Evolutionary conservation across 2,888 invertebrate species (phyloP), one percentile per base, ranked within the genome.

Genomic region (Pheosia tremula): DNA sequence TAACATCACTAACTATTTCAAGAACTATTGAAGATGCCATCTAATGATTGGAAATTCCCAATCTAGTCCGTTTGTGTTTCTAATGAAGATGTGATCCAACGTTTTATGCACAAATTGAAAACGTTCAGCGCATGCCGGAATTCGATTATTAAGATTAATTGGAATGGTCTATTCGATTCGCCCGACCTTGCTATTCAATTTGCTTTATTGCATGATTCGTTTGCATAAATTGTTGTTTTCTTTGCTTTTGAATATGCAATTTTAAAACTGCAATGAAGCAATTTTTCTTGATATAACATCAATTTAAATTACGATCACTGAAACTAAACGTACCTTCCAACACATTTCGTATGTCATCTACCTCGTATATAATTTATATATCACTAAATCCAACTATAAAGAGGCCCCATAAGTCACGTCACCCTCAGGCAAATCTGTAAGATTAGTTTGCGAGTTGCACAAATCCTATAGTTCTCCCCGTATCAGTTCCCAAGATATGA

Each of bases 61-160:
- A 73, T 78, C 75, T 73, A 67, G 65, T 72, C 72, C 83, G 81
- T 87, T 89, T 87, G 87, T 85, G 87, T 85, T 83, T 80, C 81
- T 87, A 88, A 89, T 88, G 88, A 88, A 86, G 82, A 81, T 81
- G 83, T 80, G 77, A 85, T 79, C 71, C 62, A 64, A 66, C 71
- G 78, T 83, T 84, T 83, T 81, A 81, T 83, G 83, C 80, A 79
- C 77, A 83, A 85, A 87, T 87, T 86, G 82, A 81, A 87, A 88
- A 85, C 81, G 80, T 79, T 81, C 72, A 71, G 74, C 71, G 74
- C 76, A 78, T 75, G 69, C 69, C 64, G 56, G 72, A 74, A 74
- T 69, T 69, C 72, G 71, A 71, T 72, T 70, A 69, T 73, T 75
- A 71, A 73, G 72, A 74, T 77, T 81, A 80, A 82, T 82, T 80